phyloP scores from a whole-genome alignment of 2,113 vertebrate genomes.

The Hirundichthys speculiger region DNA sequence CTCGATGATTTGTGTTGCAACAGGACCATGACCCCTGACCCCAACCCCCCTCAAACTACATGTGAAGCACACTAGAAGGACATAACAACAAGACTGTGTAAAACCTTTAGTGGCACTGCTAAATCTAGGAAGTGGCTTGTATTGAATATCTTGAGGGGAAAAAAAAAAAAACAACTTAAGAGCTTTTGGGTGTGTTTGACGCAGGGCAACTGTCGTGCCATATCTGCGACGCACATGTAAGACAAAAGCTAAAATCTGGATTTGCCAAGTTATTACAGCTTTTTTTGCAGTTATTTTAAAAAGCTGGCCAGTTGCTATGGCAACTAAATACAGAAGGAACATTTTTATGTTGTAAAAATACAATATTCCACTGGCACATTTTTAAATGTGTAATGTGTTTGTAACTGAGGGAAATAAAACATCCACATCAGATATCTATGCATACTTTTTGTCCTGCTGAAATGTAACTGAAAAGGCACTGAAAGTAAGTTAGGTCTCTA shows the following conservation, averaged over 20 bases:
- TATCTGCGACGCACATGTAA: background rate
- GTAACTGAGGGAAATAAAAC: too few species aligned
- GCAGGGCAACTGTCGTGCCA: background rate
- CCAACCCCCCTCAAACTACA: constrained; percentile 3
- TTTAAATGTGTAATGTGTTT: too few species aligned
- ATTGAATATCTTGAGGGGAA: constrained; percentile 25
- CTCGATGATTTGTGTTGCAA: constrained; percentile 35
- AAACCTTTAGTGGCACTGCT: constrained; percentile 1
- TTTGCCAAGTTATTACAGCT: background rate
- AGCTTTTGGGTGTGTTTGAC: constrained; percentile 3
- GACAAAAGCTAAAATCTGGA: background rate
- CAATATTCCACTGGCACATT: too few species aligned
- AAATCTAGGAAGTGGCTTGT: constrained; percentile 3
- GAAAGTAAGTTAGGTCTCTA: too few species aligned
- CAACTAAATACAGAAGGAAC: too few species aligned
- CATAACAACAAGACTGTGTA: constrained; percentile 32
- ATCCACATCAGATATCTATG: too few species aligned
- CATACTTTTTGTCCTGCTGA: too few species aligned
- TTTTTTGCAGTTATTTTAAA: too few species aligned
- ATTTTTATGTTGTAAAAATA: too few species aligned
- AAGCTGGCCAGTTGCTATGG: too few species aligned
- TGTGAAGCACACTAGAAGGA: constrained; percentile 23
- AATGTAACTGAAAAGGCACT: too few species aligned
- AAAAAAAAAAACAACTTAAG: constrained; percentile 7
- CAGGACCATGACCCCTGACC: constrained; percentile 25